Conservation (phyloP, 2,113 vertebrate species). For the Acinonyx jubatus region DNA sequence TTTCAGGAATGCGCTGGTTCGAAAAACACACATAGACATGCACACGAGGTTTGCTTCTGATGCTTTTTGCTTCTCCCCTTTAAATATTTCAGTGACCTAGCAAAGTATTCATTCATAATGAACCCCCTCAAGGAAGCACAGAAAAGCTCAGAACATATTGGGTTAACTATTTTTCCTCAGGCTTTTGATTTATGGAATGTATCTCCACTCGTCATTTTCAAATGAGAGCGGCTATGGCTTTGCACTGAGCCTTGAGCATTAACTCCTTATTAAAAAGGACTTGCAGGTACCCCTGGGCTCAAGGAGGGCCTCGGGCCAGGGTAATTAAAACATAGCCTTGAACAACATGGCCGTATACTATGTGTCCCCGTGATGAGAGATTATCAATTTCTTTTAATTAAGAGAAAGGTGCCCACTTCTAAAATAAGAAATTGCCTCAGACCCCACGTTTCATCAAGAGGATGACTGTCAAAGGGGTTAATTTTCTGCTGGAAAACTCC, state of each 20-base stretch:
- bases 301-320: conserved; percentile 20
- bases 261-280: conserved; percentile 75
- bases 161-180: conserved; percentile 70
- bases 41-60: neutral
- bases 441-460: neutral
- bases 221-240: conserved; percentile 14
- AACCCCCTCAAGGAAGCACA: conserved; percentile 59
- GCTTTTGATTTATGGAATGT: conserved; percentile 65
- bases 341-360: conserved; percentile 42
- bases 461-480: neutral
- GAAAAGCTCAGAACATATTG: conserved; percentile 55
- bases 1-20: neutral
- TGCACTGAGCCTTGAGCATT: conserved; percentile 48
- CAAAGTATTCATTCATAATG: conserved; percentile 62
- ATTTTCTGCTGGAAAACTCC: conserved; percentile 64
- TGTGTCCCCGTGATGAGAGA: conserved; percentile 52
- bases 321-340: conserved; percentile 72
- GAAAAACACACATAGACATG: neutral
- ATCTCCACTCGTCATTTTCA: conserved; percentile 65
- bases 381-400: conserved; percentile 73
- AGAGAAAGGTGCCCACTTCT: neutral
- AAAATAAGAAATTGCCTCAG: conserved; percentile 28
- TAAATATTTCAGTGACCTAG: conserved; percentile 72
- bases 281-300: conserved; percentile 60
- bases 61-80: conserved; percentile 51